These are phyloP conservation scores for Dipodomys stephensi DNA, from an alignment of 2,113 vertebrate species.

Conservation along the genomic window DNA sequence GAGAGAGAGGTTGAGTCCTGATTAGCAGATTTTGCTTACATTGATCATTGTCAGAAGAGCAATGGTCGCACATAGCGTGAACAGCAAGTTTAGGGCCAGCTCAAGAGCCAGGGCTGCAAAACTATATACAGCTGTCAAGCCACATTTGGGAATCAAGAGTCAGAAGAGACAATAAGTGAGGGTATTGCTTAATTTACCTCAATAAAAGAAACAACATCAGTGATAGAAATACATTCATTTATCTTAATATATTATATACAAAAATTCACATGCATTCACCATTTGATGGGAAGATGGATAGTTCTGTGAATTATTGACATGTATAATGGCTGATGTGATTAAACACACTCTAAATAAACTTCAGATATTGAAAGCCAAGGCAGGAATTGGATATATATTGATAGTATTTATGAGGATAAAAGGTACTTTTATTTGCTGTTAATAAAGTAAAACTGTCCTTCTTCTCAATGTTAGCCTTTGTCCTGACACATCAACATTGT, in stretches of 20 bases:
- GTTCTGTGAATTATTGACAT: neutral
- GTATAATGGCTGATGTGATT: neutral
- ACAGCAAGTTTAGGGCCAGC: rapidly evolving
- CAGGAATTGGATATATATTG: neutral
- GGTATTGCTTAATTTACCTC: neutral
- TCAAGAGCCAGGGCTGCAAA: neutral
- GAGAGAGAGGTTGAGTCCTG: no score
- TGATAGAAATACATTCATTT: neutral
- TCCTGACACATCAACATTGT: neutral
- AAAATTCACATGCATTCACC: neutral
- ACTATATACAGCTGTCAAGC: neutral
- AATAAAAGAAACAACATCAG: no score
- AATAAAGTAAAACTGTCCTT: neutral
- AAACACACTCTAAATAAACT: neutral
- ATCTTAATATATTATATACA: neutral
- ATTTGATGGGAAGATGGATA: neutral
- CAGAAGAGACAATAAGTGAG: neutral
- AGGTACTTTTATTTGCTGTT: neutral
- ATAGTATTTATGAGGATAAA: neutral
- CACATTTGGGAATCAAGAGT: neutral
- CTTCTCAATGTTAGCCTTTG: neutral
- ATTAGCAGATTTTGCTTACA: neutral
- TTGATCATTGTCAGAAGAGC: neutral
- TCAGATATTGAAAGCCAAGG: neutral
- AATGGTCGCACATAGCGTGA: rapidly evolving